Percentiles rank a stretch among this genome's conserved stretches.
These are phyloP conservation scores for Bradypodion ventrale DNA, from an alignment of 2,797 vertebrate species.

Conservation along the genomic window DNA sequence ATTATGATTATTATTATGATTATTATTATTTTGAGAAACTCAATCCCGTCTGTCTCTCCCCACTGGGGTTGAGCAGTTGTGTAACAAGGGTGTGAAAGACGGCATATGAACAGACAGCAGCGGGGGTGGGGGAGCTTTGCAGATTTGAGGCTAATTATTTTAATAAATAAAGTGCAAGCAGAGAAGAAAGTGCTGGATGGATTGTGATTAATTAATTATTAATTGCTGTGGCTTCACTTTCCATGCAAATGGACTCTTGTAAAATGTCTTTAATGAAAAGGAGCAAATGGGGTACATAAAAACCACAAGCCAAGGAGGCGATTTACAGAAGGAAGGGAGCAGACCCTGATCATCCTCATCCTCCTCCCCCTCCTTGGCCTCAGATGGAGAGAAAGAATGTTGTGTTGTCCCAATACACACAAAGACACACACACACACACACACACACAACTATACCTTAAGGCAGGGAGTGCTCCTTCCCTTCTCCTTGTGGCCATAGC, in stretches of 20 bases:
- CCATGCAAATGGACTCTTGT: conserved; percentile 4
- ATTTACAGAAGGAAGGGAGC: neutral
- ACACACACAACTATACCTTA: too few relatives aligned
- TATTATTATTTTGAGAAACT: too few relatives aligned
- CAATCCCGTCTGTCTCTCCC: too few relatives aligned
- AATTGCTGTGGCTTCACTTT: neutral
- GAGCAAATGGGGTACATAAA: neutral
- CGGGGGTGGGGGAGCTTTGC: neutral
- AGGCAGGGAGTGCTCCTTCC: too few relatives aligned
- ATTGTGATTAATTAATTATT: neutral
- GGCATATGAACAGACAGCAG: too few relatives aligned
- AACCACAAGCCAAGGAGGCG: neutral
- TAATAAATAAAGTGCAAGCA: neutral
- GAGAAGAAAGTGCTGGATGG: neutral
- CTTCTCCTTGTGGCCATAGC: neutral
- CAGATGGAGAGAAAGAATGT: neutral
- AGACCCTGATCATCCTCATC: neutral
- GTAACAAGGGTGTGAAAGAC: neutral
- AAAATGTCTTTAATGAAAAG: neutral
- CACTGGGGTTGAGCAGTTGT: too few relatives aligned
- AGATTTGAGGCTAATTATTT: neutral
- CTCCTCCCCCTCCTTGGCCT: neutral
- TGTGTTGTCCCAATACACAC: too few relatives aligned
- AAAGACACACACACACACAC: too few relatives aligned
- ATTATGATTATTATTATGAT: too few relatives aligned